These are phyloP conservation scores for Ivindomyrus marchei DNA, from an alignment of 2,113 vertebrate species.

Conservation along the genomic window DNA sequence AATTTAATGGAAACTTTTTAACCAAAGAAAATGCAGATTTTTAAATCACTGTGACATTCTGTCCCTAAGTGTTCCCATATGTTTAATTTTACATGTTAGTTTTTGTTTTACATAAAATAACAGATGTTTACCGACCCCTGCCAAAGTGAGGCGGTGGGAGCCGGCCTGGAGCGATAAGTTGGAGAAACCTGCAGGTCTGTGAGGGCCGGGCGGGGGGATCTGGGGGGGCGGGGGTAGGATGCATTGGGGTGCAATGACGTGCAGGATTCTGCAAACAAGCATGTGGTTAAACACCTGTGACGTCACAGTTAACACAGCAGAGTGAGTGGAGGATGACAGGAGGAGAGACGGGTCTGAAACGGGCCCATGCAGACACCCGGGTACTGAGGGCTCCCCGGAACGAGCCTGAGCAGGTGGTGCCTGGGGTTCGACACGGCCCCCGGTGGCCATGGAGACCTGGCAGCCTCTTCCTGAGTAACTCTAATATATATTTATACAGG, in stretches of 20 bases:
- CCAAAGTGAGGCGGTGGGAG: neutral
- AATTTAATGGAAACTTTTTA: conserved; percentile 17
- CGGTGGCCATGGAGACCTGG: neutral
- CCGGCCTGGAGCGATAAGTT: neutral
- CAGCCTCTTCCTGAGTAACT: conserved; percentile 20
- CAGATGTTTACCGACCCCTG: conserved; percentile 15
- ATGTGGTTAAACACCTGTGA: neutral
- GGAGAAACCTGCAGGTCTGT: neutral
- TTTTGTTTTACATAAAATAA: conserved; percentile 15
- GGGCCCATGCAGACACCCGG: neutral
- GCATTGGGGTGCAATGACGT: neutral
- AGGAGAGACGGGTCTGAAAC: neutral
- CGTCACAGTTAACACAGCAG: neutral
- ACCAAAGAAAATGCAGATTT: conserved; percentile 7
- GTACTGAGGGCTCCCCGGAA: neutral
- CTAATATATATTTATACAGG: neutral
- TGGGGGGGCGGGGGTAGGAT: no score
- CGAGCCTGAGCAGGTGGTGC: conserved; percentile 18
- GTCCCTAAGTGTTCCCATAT: conserved; percentile 13
- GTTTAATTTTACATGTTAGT: neutral
- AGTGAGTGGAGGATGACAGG: neutral
- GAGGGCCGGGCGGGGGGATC: neutral
- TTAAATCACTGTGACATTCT: conserved; percentile 18
- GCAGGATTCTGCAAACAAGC: neutral
- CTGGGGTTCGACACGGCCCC: conserved; percentile 28